Conservation (phyloP, 2,888 invertebrate genomes). For the Pachycephus smyrnensis region DNA sequence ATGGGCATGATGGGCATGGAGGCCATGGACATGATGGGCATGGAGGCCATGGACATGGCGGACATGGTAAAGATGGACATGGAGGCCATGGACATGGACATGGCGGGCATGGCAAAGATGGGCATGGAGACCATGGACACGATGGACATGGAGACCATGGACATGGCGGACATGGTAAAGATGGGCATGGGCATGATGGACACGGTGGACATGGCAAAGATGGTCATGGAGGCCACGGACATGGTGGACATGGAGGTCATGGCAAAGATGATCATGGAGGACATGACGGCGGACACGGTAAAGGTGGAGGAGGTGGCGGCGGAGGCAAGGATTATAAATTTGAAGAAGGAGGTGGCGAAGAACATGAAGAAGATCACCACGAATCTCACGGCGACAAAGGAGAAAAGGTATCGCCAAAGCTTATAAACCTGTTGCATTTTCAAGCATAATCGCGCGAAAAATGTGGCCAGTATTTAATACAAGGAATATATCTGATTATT, state of each 20-base stretch:
- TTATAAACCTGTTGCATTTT: not conserved
- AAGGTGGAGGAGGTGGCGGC: constrained; percentile 15
- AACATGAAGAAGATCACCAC: constrained; percentile 56
- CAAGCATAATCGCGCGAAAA: not conserved
- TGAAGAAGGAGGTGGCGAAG: constrained; percentile 54
- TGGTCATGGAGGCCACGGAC: not conserved
- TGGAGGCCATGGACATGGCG: not conserved
- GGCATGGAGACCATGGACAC: not conserved
- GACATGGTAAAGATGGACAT: constrained; percentile 5
- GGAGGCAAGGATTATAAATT: constrained; percentile 33
- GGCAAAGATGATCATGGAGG: constrained; percentile 27
- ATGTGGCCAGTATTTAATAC: too few species aligned
- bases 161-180: not conserved
- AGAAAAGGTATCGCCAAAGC: constrained; percentile 47
- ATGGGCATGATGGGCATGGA: not conserved
- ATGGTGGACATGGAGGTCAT: constrained; percentile 18
- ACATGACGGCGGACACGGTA: not conserved
- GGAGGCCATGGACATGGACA: constrained; percentile 11
- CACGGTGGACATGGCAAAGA: not conserved
- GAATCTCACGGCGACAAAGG: constrained; percentile 53
- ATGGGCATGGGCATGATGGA: constrained; percentile 8
- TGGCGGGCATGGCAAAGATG: not conserved
- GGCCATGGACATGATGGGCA: not conserved
- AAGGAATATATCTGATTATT: not conserved
- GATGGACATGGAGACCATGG: constrained; percentile 5